Base-by-base conservation (phyloP, 1,140 invertebrate species). In the Sycobia sp. region DNA sequence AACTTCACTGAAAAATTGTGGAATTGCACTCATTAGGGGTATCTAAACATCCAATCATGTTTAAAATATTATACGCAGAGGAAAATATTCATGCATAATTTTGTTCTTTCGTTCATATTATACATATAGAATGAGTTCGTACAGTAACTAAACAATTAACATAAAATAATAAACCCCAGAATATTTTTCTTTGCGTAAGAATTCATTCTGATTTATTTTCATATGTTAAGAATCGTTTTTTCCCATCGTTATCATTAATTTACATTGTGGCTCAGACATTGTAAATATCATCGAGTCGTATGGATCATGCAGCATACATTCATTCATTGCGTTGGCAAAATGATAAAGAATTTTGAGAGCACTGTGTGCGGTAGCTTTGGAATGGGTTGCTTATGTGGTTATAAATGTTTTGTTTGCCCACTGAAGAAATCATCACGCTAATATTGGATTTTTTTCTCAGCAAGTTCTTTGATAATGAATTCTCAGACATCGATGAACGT, bases 251-350 rank as follows among this genome's bases (percentile, higher is more conserved):
- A 23, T 39, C 23, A 55, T 49, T 22, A 10, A 38, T 36, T 44
- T 23, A 14, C 47, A 34, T 14, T 44, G 5, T 47, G 18, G 34
- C 10, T 43, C 41, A 16, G 10, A 43, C 46, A 56, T 57, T 65
- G 49, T 59, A 53, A 43, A 65, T 65, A 65, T 47, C 47, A 59
- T 64, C 36, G 36, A 57, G 25, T 32, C 4, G 29, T 43, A 11
- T 54, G 29, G 27, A 65, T 65, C 62, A 65, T 53, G 11, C 27
- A 38, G 5, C 46, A 44, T 53, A 44, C 14, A 44, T 20, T 16
- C 53, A 53, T 51, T 36, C 54, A 57, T 59, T 38, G 55, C 55
- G 62, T 65, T 55, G 55, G 25, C 36, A 44, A 51, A 49, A 11
- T 38, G 44, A 23, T 41, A 51, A 57, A 57, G 7, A 36, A n/a